phyloP scores from a whole-genome alignment of 2,797 vertebrate genomes.

The Myripristis murdjan region DNA sequence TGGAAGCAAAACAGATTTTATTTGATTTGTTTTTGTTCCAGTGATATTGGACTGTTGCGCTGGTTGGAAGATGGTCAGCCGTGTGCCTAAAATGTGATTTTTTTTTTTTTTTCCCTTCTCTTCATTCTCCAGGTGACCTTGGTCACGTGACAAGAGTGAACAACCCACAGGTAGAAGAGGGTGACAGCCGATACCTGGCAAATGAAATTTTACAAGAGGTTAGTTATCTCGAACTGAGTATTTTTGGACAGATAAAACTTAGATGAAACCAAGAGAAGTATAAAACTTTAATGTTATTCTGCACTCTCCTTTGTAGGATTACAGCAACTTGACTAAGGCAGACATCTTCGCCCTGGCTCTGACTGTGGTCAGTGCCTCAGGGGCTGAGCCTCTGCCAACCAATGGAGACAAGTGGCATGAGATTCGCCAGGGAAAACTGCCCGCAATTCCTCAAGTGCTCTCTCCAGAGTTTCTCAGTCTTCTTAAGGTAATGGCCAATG shows the following conservation, averaged over 20 bases:
- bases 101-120: neutral
- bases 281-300: neutral
- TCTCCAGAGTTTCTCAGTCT: slow-evolving; percentile 92
- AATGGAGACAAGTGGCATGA: slow-evolving; percentile 98
- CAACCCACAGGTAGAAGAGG: slow-evolving; percentile 98
- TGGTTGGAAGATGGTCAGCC: neutral
- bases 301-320: slow-evolving; percentile 70
- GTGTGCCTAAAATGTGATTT: neutral
- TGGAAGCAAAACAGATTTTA: neutral
- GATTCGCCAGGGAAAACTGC: slow-evolving; percentile 93
- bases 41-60: neutral
- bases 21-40: neutral
- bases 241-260: fast-evolving
- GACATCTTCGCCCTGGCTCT: slow-evolving; percentile 88
- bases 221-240: slow-evolving; percentile 1
- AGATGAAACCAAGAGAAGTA: neutral
- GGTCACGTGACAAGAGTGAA: slow-evolving; percentile 96
- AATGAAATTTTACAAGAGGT: slow-evolving; percentile 99
- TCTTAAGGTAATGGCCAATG: slow-evolving; percentile 87
- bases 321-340: slow-evolving; percentile 84
- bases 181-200: slow-evolving; percentile 96
- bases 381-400: slow-evolving; percentile 93
- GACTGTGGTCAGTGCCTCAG: slow-evolving; percentile 85
- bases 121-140: slow-evolving; percentile 90
- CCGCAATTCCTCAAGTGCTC: slow-evolving; percentile 93